Conservation (phyloP, 2,797 vertebrate species). For the Pangasius larnaudii region DNA sequence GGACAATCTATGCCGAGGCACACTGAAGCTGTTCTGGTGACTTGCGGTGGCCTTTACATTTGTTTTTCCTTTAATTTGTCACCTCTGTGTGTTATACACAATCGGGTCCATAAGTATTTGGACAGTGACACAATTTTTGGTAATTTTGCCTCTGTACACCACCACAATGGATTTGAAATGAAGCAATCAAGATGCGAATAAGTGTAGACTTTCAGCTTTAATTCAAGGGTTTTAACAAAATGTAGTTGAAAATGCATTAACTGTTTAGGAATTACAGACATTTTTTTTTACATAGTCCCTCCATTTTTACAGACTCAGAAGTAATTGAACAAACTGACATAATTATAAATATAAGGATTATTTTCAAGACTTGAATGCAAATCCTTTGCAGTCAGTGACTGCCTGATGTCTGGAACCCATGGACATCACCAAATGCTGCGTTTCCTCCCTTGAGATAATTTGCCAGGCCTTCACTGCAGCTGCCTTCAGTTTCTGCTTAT, state of each 20-base stretch:
- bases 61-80: not conserved
- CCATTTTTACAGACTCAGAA: not conserved
- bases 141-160: not conserved
- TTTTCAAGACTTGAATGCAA: not conserved
- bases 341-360: not conserved
- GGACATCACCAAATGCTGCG: not conserved
- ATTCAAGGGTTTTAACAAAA: not conserved
- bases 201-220: not conserved
- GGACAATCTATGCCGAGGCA: not conserved
- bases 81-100: not conserved
- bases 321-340: not conserved
- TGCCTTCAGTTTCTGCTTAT: not conserved
- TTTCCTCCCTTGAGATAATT: not conserved
- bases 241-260: not conserved
- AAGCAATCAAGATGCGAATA: not conserved
- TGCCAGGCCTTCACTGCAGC: not conserved
- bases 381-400: not conserved
- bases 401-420: not conserved
- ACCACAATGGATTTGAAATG: not conserved
- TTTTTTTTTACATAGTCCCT: not conserved
- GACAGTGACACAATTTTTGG: not conserved
- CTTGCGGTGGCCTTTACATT: not conserved
- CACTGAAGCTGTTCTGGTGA: not conserved
- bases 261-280: not conserved
- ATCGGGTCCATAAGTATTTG: not conserved